Percentiles rank a stretch among this genome's conserved stretches.
These are phyloP conservation scores for Buathra laborator DNA, from an alignment of 2,888 invertebrate genomes.

Conservation along the genomic window DNA sequence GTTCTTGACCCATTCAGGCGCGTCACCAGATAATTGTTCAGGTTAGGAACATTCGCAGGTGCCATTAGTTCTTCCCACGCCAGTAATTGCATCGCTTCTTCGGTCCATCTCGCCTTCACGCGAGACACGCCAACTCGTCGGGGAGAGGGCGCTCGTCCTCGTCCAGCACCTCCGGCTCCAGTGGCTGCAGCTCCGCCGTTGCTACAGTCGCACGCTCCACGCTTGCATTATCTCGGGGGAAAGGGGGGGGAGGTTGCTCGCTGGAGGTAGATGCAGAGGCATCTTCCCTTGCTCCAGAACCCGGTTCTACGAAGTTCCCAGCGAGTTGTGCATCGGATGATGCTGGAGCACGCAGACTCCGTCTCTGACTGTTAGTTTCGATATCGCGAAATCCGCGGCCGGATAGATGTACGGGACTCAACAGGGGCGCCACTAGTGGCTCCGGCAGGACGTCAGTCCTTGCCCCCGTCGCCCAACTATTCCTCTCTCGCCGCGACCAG, in stretches of 20 bases:
- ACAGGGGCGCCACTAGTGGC: constrained; percentile 35
- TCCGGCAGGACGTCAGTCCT: constrained; percentile 31
- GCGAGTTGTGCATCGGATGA: neutral
- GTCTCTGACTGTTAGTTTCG: neutral
- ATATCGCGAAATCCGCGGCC: constrained; percentile 33
- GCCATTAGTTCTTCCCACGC: constrained; percentile 41
- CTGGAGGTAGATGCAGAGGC: constrained; percentile 23
- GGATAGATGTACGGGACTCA: constrained; percentile 20
- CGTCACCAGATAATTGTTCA: constrained; percentile 1
- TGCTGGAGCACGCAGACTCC: constrained; percentile 1
- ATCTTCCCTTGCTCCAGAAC: constrained; percentile 5
- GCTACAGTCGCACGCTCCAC: neutral
- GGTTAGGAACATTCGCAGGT: neutral
- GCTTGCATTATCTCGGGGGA: neutral
- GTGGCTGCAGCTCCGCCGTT: neutral
- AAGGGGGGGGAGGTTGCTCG: constrained; percentile 8
- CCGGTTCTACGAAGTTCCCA: neutral
- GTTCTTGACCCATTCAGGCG: neutral
- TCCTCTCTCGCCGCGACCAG: constrained; percentile 62
- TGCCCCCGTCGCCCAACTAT: constrained; percentile 17
- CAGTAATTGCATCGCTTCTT: constrained; percentile 1
- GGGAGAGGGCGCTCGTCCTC: no score
- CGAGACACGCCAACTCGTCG: no score
- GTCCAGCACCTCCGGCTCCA: no score
- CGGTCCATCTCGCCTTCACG: neutral